Conservation (phyloP, 1,140 invertebrate species). For the Wasmannia auropunctata region DNA sequence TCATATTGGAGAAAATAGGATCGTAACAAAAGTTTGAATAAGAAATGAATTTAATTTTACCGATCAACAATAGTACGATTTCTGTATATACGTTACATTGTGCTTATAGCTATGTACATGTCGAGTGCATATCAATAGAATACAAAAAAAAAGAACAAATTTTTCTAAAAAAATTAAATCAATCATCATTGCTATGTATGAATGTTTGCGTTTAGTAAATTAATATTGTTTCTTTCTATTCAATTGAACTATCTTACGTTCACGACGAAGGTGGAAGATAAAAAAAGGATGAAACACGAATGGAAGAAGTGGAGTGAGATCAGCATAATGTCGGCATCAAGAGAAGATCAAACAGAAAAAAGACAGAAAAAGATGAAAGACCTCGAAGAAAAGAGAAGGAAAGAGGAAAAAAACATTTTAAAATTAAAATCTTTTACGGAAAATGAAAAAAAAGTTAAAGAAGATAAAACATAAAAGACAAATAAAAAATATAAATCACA, state of each 20-base stretch:
- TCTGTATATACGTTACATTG: not conserved
- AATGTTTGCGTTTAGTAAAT: constrained; percentile 36
- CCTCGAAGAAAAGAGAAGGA: not conserved
- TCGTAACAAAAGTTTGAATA: not conserved
- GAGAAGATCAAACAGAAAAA: constrained; percentile 59
- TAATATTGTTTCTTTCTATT: constrained; percentile 63
- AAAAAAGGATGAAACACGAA: not conserved
- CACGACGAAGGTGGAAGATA: not conserved
- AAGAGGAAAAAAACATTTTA: not conserved
- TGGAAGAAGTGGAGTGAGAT: not conserved
- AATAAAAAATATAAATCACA: constrained; percentile 51
- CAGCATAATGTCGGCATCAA: constrained; percentile 63
- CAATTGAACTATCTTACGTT: constrained; percentile 61
- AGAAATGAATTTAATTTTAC: not conserved
- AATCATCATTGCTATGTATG: constrained; percentile 54
- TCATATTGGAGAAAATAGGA: not conserved
- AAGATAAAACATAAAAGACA: constrained; percentile 61
- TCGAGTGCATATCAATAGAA: not conserved
- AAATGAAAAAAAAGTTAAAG: constrained; percentile 20
- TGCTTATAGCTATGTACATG: not conserved
- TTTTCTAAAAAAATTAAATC: constrained; percentile 45
- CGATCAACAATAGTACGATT: not conserved
- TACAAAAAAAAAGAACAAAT: not conserved
- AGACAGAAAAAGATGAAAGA: constrained; percentile 7
- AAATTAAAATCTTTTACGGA: constrained; percentile 45